A percentile compares a stretch with the other conserved stretches of the same genome.
phyloP scores from a whole-genome alignment of 2,888 invertebrate genomes.

The Vandiemenella viatica region DNA sequence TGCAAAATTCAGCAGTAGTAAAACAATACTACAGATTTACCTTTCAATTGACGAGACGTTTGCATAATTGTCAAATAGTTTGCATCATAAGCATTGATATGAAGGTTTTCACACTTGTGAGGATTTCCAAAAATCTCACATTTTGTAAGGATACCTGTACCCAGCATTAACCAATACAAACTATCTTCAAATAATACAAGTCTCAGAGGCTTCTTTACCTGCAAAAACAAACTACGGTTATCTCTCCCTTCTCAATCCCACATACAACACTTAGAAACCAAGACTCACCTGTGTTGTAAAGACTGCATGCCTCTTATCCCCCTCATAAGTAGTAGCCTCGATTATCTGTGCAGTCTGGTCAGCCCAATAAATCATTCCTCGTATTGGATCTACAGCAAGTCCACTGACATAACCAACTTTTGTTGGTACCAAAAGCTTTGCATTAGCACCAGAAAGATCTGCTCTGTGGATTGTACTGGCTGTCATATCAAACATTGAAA shows the following conservation, averaged over 20 bases:
- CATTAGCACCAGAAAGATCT: constrained; percentile 37
- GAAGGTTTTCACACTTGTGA: constrained; percentile 17
- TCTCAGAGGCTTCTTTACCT: constrained; percentile 42
- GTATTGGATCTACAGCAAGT: constrained; percentile 39
- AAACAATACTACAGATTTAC: constrained; percentile 19
- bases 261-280: not conserved
- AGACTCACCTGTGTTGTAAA: not conserved
- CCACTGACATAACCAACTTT: constrained; percentile 38
- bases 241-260: not conserved
- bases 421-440: constrained; percentile 27
- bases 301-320: constrained; percentile 18
- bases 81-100: constrained; percentile 30
- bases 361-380: constrained; percentile 55
- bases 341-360: constrained; percentile 44
- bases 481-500: constrained; percentile 19
- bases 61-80: constrained; percentile 39
- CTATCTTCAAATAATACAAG: constrained; percentile 60
- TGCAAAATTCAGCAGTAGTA: not conserved
- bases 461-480: constrained; percentile 25
- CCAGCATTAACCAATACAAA: constrained; percentile 50
- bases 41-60: constrained; percentile 35
- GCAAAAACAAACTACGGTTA: not conserved
- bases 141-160: constrained; percentile 38
- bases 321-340: constrained; percentile 26
- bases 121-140: constrained; percentile 39